Percentiles rank a stretch among this genome's conserved stretches.
Conservation (phyloP, 2,888 invertebrate genomes). For the Zaprionus lineosus region DNA sequence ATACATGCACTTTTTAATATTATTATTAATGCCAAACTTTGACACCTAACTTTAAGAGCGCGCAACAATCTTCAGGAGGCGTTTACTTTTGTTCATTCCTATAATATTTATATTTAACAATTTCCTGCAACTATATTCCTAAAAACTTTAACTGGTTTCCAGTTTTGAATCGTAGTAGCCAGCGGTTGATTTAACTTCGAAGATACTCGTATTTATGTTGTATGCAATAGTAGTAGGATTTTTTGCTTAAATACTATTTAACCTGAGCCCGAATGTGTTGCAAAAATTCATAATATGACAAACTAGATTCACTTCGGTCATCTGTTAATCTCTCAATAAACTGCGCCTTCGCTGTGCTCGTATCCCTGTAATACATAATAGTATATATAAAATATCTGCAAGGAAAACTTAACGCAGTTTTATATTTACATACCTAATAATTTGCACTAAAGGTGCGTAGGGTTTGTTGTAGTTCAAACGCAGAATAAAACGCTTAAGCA, state of each 20-base stretch:
- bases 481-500: constrained; percentile 90
- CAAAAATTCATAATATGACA: constrained; percentile 99
- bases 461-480: constrained; percentile 94
- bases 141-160: background rate
- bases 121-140: background rate
- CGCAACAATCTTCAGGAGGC: constrained; percentile 2
- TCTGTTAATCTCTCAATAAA: constrained; percentile 96
- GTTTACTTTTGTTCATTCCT: background rate
- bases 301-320: constrained; percentile 95
- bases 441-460: constrained; percentile 89
- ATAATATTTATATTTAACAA: constrained; percentile 2
- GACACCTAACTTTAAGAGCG: constrained; percentile 16
- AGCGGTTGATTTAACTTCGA: constrained; percentile 42
- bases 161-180: constrained; percentile 37
- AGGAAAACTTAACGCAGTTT: background rate
- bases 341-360: constrained; percentile 90
- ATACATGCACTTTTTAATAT: constrained; percentile 59
- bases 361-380: constrained; percentile 88
- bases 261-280: constrained; percentile 96
- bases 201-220: constrained; percentile 64
- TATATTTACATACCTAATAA: constrained; percentile 87
- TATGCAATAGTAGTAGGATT: constrained; percentile 65
- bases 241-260: constrained; percentile 86
- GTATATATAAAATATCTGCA: background rate
- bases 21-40: background rate